These are phyloP conservation scores for Mirounga angustirostris DNA, from an alignment of 2,113 vertebrate genomes.

Conservation along the genomic window DNA sequence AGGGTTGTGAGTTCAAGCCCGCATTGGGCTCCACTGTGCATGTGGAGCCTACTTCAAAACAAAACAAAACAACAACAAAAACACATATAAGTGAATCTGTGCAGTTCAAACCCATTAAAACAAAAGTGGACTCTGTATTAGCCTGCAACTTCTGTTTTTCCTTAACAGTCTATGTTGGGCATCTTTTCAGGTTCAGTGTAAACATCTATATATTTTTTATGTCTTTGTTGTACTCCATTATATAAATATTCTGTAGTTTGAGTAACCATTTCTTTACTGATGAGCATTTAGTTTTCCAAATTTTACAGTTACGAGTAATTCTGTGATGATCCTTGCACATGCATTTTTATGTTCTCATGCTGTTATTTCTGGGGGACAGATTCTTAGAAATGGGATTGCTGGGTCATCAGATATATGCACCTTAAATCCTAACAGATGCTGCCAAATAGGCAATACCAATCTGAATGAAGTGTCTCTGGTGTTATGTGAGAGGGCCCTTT, in stretches of 20 bases:
- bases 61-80: background rate
- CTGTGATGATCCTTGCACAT: background rate
- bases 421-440: background rate
- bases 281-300: conserved; percentile 20
- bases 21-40: background rate
- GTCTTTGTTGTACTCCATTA: background rate
- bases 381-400: background rate
- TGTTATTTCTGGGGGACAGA: background rate
- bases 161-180: background rate
- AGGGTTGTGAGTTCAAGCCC: background rate
- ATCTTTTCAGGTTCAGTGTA: background rate
- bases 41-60: background rate
- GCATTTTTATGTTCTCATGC: background rate
- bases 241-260: background rate
- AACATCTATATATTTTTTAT: background rate
- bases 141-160: background rate
- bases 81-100: background rate
- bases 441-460: background rate
- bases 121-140: background rate
- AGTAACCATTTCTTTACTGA: background rate
- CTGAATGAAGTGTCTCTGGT: background rate
- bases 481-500: background rate
- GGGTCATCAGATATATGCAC: background rate
- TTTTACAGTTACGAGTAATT: conserved; percentile 20
- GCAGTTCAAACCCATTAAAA: background rate